Evolutionary conservation across 2,113 vertebrate genomes (phyloP), one percentile per base, ranked within the genome.

Genomic region (Prunella fulvescens): DNA sequence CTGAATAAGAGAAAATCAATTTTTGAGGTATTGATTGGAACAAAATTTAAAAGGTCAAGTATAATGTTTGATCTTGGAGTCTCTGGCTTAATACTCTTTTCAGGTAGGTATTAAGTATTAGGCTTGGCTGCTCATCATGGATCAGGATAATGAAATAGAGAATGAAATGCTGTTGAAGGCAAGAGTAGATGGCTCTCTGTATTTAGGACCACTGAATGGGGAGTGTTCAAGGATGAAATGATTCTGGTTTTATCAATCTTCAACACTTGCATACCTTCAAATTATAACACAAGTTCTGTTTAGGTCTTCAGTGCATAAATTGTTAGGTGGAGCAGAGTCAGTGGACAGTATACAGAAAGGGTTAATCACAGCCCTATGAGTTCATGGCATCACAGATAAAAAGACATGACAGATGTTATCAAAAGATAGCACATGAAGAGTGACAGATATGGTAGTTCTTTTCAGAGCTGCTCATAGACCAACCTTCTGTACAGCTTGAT

Each of bases 1-100:
- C 50, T n/a, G 56, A 83, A 84, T 90, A 81, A 86, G 57, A 86
- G 26, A 90, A 90, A 81, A 88, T 93, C 83, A 56, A 56, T 93
- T 86, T 81, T 64, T 86, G 61, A 81, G 60, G 20, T 81, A 91
- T 87, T 74, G 86, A 93, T 92, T 84, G 35, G 40, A 92, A 81
- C 8, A 64, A 80, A 90, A 94, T 78, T 86, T 61, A 48, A 91
- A 94, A 93, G 86, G 69, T 92, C 72, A 78, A 74, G 60, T 60
- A 51, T 74, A 66, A 86, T 86, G 33, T 44, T 78, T 84, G 69
- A 84, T 91, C 72, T 70, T 81, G 48, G 74, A 94, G 20, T 81
- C 40, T 92, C 56, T 64, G 47, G 28, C 25, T 93, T 92, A 78
- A 84, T 92, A 44, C 33, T 88, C 26, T 73, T 10, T 90, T 88